A percentile compares a stretch with the other conserved stretches of the same genome.
Evolutionary conservation across 2,113 vertebrate species (phyloP).

Genomic region (Lophochroa leadbeateri): DNA sequence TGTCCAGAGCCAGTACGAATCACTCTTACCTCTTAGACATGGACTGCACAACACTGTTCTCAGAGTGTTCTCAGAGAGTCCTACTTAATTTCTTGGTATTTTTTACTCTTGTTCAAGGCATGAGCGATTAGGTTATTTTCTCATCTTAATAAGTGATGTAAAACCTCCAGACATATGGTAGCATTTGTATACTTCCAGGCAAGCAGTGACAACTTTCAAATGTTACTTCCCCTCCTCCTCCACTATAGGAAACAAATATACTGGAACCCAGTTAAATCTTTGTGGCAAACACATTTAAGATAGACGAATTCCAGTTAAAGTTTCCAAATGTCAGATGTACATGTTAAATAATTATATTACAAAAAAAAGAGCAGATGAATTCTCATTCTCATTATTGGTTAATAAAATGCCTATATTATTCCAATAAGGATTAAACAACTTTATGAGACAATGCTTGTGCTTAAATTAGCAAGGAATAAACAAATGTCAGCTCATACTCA

Average conservation of each 20-base stretch:
- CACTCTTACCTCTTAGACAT: not conserved
- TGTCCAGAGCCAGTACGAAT: not conserved
- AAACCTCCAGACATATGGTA: constrained; percentile 49
- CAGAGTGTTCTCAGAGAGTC: not conserved
- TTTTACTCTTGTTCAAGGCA: not conserved
- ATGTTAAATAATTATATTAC: not conserved
- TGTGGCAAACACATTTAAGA: constrained; percentile 37
- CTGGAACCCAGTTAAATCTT: constrained; percentile 8
- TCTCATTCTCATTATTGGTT: not conserved
- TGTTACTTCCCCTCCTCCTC: constrained; percentile 59
- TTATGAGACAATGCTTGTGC: not conserved
- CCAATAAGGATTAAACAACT: not conserved
- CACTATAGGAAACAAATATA: constrained; percentile 32
- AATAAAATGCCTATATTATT: not conserved
- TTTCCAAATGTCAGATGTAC: constrained; percentile 38
- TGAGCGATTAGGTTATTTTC: constrained; percentile 16
- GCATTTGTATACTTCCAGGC: constrained; percentile 40
- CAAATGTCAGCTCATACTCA: not conserved
- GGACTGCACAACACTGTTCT: not conserved
- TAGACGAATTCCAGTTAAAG: constrained; percentile 30
- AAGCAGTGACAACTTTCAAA: constrained; percentile 55
- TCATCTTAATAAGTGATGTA: constrained; percentile 16
- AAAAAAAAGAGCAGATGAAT: constrained; percentile 22
- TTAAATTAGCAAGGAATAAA: constrained; percentile 28
- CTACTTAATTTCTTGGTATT: not conserved